Evolutionary conservation across 1,140 invertebrate genomes (phyloP), one percentile per base, ranked within the genome.

Genomic region (Saccostrea echinata): DNA sequence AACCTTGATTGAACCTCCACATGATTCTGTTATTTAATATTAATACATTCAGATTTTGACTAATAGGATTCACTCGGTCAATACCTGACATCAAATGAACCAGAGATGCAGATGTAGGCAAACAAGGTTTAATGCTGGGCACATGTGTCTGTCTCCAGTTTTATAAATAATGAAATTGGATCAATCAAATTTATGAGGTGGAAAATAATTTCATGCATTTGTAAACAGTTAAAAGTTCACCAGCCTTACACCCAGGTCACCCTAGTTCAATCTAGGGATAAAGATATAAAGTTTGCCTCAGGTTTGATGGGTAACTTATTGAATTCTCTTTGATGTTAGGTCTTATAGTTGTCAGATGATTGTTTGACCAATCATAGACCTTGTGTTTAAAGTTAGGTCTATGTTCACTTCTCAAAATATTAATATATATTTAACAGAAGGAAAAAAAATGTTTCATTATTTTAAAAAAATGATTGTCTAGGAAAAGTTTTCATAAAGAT

Each of bases 281-380:
- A 24, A 71, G 24, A 33, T 30, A 71, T 71, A 71, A 71, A 71
- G 30, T 71, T 27, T 71, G 68, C 30, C 68, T 71, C 27, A 30
- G 68, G 27, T 27, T 71, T 30, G 30, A 71, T 71, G 24, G 16
- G 68, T 27, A 33, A 13, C 68, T 71, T 27, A 71, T 71, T 30
- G 68, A 13, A 71, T 71, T 71, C 68, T 71, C 68, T 71, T 71
- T 71, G 27, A 71, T 71, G 68, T 71, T 71, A 71, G 68, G 68
- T 71, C 68, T 33, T 71, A 13, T 33, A 71, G 24, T 30, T 24
- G 68, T 71, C 68, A 71, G 24, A 18, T 71, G 27, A 16, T 71
- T 12, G 30, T 21, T 8, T 61, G 55, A 61, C 55, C 55, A 61
- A 61, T 61, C 55, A 61, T 4, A 61, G 55, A 4, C 55, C n/a